Evolutionary conservation across 2,888 invertebrate species (phyloP), one percentile per base, ranked within the genome.

Genomic region (Caenorhabditis sulstoni): DNA sequence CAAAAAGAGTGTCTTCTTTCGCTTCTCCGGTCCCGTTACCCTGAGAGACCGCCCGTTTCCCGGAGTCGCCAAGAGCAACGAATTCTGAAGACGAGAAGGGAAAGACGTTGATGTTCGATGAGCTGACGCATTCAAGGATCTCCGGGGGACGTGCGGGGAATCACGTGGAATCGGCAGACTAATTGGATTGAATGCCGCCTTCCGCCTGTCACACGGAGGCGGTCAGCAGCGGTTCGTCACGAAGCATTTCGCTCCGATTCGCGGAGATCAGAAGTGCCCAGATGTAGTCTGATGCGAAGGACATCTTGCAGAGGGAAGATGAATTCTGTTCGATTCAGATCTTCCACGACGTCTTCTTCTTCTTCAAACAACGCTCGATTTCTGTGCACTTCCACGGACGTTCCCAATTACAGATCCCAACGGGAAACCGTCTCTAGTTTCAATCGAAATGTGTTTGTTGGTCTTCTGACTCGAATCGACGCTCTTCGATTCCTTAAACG

Each of bases 401-500:
- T 29, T 29, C 7, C 29, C 29, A 29, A 29, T 29, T 29, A 29
- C 4, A 29, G 29, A 3, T 29, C 29, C 29, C 29, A 29, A 7
- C 3, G 29, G 29, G 9, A 5, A 8, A 5, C 16, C 9, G 47
- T 9, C 14, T 47, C 3, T n/a, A 16, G 3, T 16, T 47, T 16
- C 20, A 20, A 45, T 59, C 59, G n/a, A 4, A n/a, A 7, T 7
- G 18, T 45, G 55, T 45, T 65, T 65, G 41, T 64, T 64, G 64
- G 37, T 52, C 64, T 9, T 35, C 52, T 55, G 52, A 52, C 20
- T 49, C 22, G 23, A 20, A 50, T 50, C 64, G 12, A 5, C 29
- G 66, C 45, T 66, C 57, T 66, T 66, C 66, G 68, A 52, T 68
- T 59, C 59, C 59, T 53, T 59, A 68, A 52, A 47, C 20, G 20